Conservation (phyloP, 2,797 vertebrate genomes). For the Cossypha niveicapilla region DNA sequence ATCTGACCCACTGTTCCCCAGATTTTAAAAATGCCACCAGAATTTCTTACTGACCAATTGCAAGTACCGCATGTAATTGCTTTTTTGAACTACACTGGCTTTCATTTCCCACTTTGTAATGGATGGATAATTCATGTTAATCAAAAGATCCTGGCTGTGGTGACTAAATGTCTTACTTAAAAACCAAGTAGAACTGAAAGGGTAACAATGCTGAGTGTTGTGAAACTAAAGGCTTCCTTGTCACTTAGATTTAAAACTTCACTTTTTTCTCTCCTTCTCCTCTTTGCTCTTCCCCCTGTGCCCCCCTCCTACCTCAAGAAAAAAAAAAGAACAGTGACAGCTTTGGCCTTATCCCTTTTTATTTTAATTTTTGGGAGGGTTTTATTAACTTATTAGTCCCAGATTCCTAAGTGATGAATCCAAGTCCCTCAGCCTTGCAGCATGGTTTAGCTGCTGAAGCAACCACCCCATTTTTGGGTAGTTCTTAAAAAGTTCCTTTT, state of each 20-base stretch:
- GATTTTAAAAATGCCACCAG: not conserved
- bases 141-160: not conserved
- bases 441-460: not conserved
- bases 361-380: not conserved
- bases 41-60: not conserved
- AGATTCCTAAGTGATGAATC: not conserved
- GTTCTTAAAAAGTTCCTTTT: not conserved
- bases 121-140: not conserved
- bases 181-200: not conserved
- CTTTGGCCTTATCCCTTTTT: not conserved
- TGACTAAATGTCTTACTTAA: not conserved
- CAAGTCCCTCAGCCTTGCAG: not conserved
- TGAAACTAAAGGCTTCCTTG: not conserved
- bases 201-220: not conserved
- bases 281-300: accelerated
- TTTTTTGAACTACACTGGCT: not conserved
- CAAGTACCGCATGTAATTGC: not conserved
- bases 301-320: accelerated
- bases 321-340: not conserved
- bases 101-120: not conserved
- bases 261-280: not conserved
- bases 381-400: not conserved
- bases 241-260: not conserved
- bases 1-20: not conserved
- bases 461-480: not conserved